Base-by-base conservation (phyloP, 2,888 invertebrate species). In the Aplocera efformata region DNA sequence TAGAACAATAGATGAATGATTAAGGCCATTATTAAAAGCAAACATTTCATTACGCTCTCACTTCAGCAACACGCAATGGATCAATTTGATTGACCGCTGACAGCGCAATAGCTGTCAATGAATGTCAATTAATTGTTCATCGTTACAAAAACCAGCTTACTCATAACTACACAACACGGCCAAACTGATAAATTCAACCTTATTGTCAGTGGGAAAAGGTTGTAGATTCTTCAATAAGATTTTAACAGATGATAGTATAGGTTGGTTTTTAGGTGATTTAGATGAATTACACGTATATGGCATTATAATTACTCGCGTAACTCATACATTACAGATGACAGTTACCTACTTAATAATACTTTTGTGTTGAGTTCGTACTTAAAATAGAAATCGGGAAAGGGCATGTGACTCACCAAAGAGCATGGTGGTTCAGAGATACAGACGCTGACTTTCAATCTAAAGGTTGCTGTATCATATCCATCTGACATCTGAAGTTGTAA, bases 111-210 rank as follows among this genome's bases (percentile, higher is more conserved):
- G 56, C 61, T 63, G 66, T 71, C 71, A 73, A 72, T 72, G 63
- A 67, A 69, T 72, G 68, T 68, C 70, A 75, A 75, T 78, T 76
- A 75, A 74, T 74, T 70, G 64, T 50, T 63, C 60, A 58, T 66
- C 70, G 71, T 66, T 64, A 63, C 34, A 42, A 36, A 43, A 33
- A 43, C 42, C 36, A 47, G 41, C 21, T 34, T 20, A 1, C 21
- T 0, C 8, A 6, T 25, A 22, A 26, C 33, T 13, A 10, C 11
- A n/a, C 6, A 21, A 23, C 34, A 46, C 6, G 25, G 1, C 23
- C 22, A 6, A 11, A 17, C 13, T 1, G 23, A 10, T 1, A 17
- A 22, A 27, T n/a, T 27, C 32, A 37, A 6, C 8, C 17, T 9
- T 44, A 31, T 27, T 21, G 11, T 10, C 6, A 8, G 13, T 10